phyloP scores from a whole-genome alignment of 2,797 vertebrate genomes.

The Potorous gilbertii region DNA sequence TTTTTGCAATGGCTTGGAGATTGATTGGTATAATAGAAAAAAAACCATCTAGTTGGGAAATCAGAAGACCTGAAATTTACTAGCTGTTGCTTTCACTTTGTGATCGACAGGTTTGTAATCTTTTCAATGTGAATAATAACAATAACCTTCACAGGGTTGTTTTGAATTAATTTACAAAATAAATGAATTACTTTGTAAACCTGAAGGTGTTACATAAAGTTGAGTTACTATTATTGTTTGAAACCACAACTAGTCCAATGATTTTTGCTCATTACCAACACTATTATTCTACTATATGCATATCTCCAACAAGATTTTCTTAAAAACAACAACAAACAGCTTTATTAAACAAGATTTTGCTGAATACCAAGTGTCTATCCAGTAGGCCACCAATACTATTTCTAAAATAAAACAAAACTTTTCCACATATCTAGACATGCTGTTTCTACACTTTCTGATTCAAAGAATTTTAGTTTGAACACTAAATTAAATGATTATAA shows the following conservation, averaged over 20 bases:
- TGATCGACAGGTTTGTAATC: neutral
- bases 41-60: neutral
- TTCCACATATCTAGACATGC: neutral
- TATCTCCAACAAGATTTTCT: neutral
- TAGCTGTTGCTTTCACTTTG: neutral
- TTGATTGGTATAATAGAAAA: neutral
- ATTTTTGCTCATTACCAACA: neutral
- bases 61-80: neutral
- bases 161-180: neutral
- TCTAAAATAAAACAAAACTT: neutral
- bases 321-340: neutral
- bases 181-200: neutral
- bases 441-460: neutral
- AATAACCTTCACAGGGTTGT: neutral
- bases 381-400: neutral
- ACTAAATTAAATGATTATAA: slow-evolving; percentile 53
- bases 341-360: neutral
- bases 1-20: neutral
- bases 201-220: neutral
- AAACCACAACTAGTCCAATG: neutral
- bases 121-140: neutral
- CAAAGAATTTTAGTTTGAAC: slow-evolving; percentile 47
- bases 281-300: neutral
- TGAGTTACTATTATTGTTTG: neutral
- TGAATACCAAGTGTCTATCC: neutral